These are phyloP conservation scores for Seira ritae DNA, from an alignment of 2,888 invertebrate species.

Conservation along the genomic window DNA sequence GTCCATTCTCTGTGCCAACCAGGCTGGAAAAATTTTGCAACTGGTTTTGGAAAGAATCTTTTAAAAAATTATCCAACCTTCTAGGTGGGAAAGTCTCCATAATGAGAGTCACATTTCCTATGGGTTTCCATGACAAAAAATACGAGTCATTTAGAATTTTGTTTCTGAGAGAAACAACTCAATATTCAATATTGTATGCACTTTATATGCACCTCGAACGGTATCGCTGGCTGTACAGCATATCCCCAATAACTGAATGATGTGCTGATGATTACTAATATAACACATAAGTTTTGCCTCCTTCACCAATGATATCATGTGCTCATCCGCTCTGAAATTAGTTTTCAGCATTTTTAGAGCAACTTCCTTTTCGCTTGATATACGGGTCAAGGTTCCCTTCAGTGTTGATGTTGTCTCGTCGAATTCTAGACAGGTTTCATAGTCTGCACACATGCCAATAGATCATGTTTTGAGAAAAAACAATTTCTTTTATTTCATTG, in stretches of 20 bases:
- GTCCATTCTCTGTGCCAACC: neutral
- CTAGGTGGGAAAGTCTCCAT: conserved; percentile 26
- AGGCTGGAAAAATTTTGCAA: conserved; percentile 40
- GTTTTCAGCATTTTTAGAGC: conserved; percentile 37
- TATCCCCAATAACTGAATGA: conserved; percentile 30
- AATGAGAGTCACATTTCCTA: conserved; percentile 33
- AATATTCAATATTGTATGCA: neutral
- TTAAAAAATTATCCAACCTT: conserved; percentile 37
- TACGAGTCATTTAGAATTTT: too few species aligned
- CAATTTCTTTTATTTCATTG: neutral
- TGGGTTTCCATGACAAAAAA: too few species aligned
- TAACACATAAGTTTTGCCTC: conserved; percentile 33
- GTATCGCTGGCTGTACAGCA: conserved; percentile 28
- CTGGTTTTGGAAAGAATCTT: conserved; percentile 24
- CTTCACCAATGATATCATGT: conserved; percentile 32
- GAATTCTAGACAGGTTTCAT: conserved; percentile 40
- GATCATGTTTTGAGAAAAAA: neutral
- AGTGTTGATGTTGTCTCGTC: conserved; percentile 36
- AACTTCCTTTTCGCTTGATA: neutral
- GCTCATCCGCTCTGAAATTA: conserved; percentile 28
- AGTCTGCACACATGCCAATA: conserved; percentile 18
- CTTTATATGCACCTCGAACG: neutral
- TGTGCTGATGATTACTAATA: conserved; percentile 40
- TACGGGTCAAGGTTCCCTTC: conserved; percentile 16
- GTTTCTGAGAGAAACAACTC: too few species aligned